phyloP scores from a whole-genome alignment of 2,113 vertebrate genomes.

The Scatophagus argus region DNA sequence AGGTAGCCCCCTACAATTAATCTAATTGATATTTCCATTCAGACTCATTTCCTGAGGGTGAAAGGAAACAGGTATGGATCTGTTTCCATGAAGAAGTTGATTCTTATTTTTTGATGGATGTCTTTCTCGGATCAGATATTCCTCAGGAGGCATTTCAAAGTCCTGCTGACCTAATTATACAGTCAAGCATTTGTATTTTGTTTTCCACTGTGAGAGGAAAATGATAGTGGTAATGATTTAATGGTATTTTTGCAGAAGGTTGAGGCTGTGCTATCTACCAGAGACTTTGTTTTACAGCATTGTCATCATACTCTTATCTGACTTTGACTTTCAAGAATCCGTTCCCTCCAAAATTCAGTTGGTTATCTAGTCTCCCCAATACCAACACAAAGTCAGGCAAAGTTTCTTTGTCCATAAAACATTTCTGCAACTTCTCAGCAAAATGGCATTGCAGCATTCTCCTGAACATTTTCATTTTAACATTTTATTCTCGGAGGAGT shows the following conservation, averaged over 20 bases:
- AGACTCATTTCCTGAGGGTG: conserved; percentile 47
- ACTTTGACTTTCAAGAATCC: no score
- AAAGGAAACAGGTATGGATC: conserved; percentile 61
- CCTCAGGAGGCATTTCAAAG: conserved; percentile 14
- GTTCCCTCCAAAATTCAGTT: no score
- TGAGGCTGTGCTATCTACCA: conserved; percentile 7
- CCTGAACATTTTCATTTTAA: no score
- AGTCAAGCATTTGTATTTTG: conserved; percentile 21
- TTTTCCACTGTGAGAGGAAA: conserved; percentile 11
- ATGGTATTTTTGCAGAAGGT: conserved; percentile 21
- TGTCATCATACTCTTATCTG: not conserved
- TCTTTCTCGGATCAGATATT: conserved; percentile 7
- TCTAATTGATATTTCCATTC: conserved; percentile 63
- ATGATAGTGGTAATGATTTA: not conserved
- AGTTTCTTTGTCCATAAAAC: no score
- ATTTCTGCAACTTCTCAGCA: no score
- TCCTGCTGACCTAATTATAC: conserved; percentile 41
- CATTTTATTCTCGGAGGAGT: not conserved
- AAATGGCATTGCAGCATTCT: no score
- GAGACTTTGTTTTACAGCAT: conserved; percentile 31
- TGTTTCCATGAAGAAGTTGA: conserved; percentile 16
- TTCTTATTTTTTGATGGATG: conserved; percentile 48
- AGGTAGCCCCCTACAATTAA: conserved; percentile 55
- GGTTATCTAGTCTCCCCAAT: no score
- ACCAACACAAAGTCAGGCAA: no score